Percentiles rank a stretch among this genome's conserved stretches.
Conservation (phyloP, 2,113 vertebrate species). For the Pristiophorus japonicus region DNA sequence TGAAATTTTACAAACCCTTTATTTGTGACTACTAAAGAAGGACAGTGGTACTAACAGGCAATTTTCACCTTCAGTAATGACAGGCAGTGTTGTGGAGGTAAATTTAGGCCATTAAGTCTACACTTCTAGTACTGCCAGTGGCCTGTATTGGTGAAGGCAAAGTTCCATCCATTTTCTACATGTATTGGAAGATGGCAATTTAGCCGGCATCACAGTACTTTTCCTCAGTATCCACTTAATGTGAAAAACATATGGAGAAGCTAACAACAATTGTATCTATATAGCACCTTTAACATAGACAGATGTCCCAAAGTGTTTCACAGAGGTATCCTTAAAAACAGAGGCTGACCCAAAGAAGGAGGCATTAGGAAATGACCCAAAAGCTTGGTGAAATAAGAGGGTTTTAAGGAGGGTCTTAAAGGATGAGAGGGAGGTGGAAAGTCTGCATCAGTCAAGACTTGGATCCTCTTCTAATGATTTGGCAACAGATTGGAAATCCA, state of each 20-base stretch:
- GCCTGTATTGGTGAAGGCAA: neutral
- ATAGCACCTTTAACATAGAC: neutral
- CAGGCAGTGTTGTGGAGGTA: neutral
- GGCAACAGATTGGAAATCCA: neutral
- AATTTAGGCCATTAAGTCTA: neutral
- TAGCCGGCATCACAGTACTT: neutral
- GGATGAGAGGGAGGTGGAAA: neutral
- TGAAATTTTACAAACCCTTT: neutral
- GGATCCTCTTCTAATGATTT: neutral
- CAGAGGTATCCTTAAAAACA: neutral
- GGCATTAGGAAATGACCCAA: neutral
- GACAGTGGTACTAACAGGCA: neutral
- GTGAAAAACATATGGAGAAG: neutral
- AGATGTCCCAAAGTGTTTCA: neutral
- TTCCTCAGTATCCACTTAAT: neutral
- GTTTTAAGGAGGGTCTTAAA: neutral
- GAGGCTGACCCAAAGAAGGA: neutral
- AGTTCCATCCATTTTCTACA: neutral
- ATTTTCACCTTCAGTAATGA: neutral
- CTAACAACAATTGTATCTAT: neutral
- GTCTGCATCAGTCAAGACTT: neutral
- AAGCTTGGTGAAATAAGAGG: neutral
- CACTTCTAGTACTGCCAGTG: neutral
- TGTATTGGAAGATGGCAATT: neutral
- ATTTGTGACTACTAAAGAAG: neutral